Base-by-base conservation (phyloP, 2,113 vertebrate genomes). In the Pipa parva region DNA sequence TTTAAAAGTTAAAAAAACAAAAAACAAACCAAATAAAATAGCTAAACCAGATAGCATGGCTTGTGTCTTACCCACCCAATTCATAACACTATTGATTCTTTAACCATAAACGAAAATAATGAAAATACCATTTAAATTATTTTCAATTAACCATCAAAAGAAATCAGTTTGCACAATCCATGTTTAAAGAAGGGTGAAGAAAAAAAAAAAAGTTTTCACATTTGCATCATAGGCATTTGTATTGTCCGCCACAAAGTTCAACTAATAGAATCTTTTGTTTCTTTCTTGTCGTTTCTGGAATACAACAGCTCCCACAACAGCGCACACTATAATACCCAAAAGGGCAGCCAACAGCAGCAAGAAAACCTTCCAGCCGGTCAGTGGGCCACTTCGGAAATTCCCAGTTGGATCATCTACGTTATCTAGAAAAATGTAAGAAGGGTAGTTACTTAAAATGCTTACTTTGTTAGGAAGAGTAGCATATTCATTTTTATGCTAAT, bases 271-370 rank as follows among this genome's bases (percentile, higher is more conserved):
- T 71, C 95, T 91, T 76, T 97, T 99, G 87, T 98, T 99, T 69
- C 95, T 81, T 70, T 98, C 97, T 83, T 99, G 97, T 55, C 93
- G 89, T 75, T 96, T 97, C 85, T 99, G 97, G 83, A 98, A 98
- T 62, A 99, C 96, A n/a, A 99, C 95, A 0, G 95, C 96, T 3
- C 97, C 97, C 74, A 99, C 97, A 73, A 99, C 94, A 0, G 91
- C 97, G 0, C 97, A 99, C 66, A 99, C 90, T 0, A 98, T 91
- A 75, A 98, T 97, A n/a, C 95, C 97, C 76, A 98, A 87, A 52
- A 99, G 89, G 0, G 95, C 90, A 0, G 96, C 98, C 9, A 99
- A 87, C 75, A 99, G 87, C 1, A 99, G 88, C 73, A 98, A 88
- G 74, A 97, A 99, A 42, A 98, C 92, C 75, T 94, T 93, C 95